phyloP scores from a whole-genome alignment of 37 sponge, comb jelly and placozoan species.

The Aphrocallistes beatrix region DNA sequence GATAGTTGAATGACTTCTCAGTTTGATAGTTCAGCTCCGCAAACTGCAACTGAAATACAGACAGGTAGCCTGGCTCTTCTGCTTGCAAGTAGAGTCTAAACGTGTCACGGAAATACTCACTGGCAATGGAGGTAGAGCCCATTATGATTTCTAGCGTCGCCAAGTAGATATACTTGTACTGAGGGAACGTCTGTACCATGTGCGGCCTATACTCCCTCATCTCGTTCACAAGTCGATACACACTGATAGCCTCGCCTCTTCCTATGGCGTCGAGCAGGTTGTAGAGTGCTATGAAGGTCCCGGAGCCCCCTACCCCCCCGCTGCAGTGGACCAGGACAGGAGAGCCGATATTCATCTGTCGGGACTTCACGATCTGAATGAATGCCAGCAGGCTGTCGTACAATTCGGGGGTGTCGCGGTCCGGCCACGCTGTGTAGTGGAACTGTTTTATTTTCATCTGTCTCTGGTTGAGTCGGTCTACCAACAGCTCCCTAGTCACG shows the following conservation, averaged over 20 bases:
- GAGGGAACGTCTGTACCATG: background rate
- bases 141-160: background rate
- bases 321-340: background rate
- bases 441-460: background rate
- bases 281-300: background rate
- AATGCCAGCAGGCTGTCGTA: background rate
- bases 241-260: background rate
- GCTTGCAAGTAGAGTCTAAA: background rate
- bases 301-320: background rate
- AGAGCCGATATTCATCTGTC: background rate
- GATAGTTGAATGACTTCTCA: background rate
- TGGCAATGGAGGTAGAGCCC: background rate
- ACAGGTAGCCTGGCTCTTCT: slow-evolving; percentile 1
- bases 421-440: slow-evolving; percentile 2
- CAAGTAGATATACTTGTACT: slow-evolving; percentile 5
- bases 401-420: background rate
- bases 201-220: slow-evolving; percentile 5
- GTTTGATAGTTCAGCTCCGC: background rate
- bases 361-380: background rate
- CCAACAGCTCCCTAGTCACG: background rate
- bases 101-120: background rate
- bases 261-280: background rate
- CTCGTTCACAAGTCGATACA: background rate
- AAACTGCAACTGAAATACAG: background rate
- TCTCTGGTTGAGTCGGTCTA: background rate